phyloP scores from a whole-genome alignment of 2,113 vertebrate genomes.

The Salvelinus fontinalis region DNA sequence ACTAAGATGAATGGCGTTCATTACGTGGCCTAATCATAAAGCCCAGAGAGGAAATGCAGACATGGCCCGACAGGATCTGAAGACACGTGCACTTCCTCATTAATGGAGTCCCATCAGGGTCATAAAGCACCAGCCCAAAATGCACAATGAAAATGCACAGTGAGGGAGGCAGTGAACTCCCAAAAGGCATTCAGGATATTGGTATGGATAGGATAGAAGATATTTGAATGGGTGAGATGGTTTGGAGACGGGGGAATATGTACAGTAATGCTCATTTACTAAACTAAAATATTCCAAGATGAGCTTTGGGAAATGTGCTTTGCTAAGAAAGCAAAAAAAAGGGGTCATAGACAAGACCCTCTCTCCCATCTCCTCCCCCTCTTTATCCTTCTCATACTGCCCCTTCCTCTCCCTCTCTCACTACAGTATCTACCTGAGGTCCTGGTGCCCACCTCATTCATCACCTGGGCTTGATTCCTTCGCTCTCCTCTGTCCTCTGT shows the following conservation, averaged over 20 bases:
- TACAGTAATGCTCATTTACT: conserved; percentile 71
- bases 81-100: conserved; percentile 75
- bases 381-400: conserved; percentile 8
- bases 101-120: conserved; percentile 73
- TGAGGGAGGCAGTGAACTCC: conserved; percentile 73
- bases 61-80: conserved; percentile 76
- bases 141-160: conserved; percentile 65
- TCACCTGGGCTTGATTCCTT: conserved; percentile 94
- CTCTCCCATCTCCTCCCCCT: conserved; percentile 48
- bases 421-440: conserved; percentile 90
- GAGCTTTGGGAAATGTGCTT: conserved; percentile 71
- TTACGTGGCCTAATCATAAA: conserved; percentile 64
- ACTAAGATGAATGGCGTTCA: conserved; percentile 67
- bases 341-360: conserved; percentile 36
- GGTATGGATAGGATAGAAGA: conserved; percentile 61
- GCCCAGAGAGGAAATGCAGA: conserved; percentile 65
- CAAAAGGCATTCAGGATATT: conserved; percentile 78
- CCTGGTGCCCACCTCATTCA: conserved; percentile 94
- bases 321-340: conserved; percentile 65
- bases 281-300: conserved; percentile 70
- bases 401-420: conserved; percentile 74
- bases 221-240: too few species aligned
- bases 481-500: conserved; percentile 46
- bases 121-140: conserved; percentile 72
- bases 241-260: conserved; percentile 45